Evolutionary conservation across 2,797 vertebrate species (phyloP).

Genomic region (Trichosurus vulpecula): DNA sequence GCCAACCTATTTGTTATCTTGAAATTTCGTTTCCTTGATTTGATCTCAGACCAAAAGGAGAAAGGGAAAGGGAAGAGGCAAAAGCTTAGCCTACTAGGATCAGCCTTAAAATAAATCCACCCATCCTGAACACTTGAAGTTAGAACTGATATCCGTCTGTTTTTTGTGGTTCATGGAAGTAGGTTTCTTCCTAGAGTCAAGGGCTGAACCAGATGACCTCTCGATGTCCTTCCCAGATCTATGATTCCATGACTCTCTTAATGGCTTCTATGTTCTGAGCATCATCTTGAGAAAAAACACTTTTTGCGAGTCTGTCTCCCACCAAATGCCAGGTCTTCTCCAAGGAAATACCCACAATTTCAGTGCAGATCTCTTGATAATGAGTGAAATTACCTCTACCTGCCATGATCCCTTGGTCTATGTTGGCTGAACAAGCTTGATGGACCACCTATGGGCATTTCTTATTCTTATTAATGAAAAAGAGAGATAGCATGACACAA

Average conservation of each 20-base stretch:
- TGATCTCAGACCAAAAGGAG: neutral
- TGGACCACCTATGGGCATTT: neutral
- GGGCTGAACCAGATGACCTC: neutral
- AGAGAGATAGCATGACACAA: neutral
- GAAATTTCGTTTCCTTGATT: neutral
- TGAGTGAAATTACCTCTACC: neutral
- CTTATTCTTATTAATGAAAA: neutral
- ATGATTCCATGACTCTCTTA: neutral
- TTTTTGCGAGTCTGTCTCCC: neutral
- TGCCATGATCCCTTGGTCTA: neutral
- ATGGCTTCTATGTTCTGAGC: neutral
- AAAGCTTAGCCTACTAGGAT: neutral
- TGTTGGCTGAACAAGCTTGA: neutral
- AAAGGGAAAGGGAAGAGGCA: neutral
- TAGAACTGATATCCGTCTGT: neutral
- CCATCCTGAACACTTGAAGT: neutral
- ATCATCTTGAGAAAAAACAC: neutral
- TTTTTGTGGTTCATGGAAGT: neutral
- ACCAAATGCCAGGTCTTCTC: neutral
- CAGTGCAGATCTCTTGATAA: neutral
- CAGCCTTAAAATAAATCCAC: neutral
- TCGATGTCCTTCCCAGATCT: neutral
- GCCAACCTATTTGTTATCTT: neutral
- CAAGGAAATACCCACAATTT: neutral
- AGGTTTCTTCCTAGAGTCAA: neutral